Base-by-base conservation (phyloP, 2,797 vertebrate genomes). In the Luscinia luscinia region DNA sequence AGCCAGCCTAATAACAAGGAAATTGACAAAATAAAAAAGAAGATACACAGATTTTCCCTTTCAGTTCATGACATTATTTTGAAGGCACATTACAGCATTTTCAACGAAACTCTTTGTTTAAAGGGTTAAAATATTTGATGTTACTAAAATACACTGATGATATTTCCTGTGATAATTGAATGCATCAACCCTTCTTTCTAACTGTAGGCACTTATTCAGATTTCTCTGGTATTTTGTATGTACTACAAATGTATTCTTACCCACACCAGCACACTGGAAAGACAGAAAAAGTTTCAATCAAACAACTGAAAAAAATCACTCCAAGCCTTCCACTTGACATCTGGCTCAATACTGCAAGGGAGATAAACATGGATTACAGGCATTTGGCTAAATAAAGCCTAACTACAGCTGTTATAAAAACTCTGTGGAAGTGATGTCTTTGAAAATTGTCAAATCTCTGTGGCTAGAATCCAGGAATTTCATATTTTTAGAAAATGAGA, bases 341-440 rank as follows among this genome's bases (percentile, higher is more conserved):
- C 79, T 85, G 62, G 21, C 54, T 90, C 40, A 76, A 59, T 8
- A 3, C 1, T 76, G 68, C 54, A 83, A 73, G 73, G 32, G 46
- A 91, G 75, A 92, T 57, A 87, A 94, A 83, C 34, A 80, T 22
- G 19, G 76, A 55, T 54, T 77, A 52, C 24, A 83, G 61, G 79
- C 36, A 72, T 72, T 89, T 62, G 55, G 36, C 87, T 93, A 87
- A 94, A 94, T 77, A 92, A 87, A 95, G 26, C 52, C 38, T 57
- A 72, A 74, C 75, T 83, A 87, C 84, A 92, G 90, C 64, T 85
- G 69, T 91, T 94, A 69, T 23, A 74, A 83, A 80, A 89, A 77
- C 43, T 83, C 72, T 51, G 43, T 54, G 32, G 66, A 94, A 89
- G 67, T 0, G 5, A 85, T 63, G n/a, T 66, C 40, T 87, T 89